These are phyloP conservation scores for Andrena bucephala DNA, from an alignment of 2,888 invertebrate genomes.

Conservation along the genomic window DNA sequence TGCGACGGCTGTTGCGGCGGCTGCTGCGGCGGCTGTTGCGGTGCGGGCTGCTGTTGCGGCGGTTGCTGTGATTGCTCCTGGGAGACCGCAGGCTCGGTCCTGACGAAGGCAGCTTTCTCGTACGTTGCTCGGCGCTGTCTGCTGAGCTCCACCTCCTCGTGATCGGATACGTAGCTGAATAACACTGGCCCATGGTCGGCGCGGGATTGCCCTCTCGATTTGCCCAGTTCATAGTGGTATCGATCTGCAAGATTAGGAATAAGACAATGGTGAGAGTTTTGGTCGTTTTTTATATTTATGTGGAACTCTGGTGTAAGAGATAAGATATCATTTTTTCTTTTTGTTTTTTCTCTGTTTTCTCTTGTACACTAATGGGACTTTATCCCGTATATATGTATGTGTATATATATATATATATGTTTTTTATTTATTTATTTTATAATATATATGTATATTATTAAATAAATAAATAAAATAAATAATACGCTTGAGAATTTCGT, in stretches of 20 bases:
- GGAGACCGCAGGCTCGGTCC: conserved; percentile 8
- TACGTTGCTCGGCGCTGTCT: conserved; percentile 61
- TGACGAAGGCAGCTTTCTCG: conserved; percentile 30
- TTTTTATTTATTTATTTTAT: too few relatives aligned
- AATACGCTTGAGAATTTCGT: too few relatives aligned
- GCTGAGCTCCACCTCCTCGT: conserved; percentile 24
- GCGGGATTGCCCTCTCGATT: conserved; percentile 37
- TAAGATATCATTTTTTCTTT: too few relatives aligned
- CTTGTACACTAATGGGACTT: too few relatives aligned
- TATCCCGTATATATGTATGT: too few relatives aligned
- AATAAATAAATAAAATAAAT: too few relatives aligned
- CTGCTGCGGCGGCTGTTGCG: neutral
- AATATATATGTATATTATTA: too few relatives aligned
- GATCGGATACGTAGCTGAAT: conserved; percentile 29
- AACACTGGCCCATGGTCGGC: conserved; percentile 33
- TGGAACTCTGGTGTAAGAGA: neutral
- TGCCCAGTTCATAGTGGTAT: conserved; percentile 65
- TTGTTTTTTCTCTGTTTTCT: too few relatives aligned
- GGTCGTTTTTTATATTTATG: neutral
- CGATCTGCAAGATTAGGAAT: conserved; percentile 62
- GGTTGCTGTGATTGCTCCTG: neutral
- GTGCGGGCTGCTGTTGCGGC: conserved; percentile 27
- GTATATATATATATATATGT: too few relatives aligned
- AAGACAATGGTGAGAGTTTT: neutral
- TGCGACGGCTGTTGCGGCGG: conserved; percentile 30